These are phyloP conservation scores for Gisinianus flammeolus DNA, from an alignment of 2,888 invertebrate species.

Conservation along the genomic window DNA sequence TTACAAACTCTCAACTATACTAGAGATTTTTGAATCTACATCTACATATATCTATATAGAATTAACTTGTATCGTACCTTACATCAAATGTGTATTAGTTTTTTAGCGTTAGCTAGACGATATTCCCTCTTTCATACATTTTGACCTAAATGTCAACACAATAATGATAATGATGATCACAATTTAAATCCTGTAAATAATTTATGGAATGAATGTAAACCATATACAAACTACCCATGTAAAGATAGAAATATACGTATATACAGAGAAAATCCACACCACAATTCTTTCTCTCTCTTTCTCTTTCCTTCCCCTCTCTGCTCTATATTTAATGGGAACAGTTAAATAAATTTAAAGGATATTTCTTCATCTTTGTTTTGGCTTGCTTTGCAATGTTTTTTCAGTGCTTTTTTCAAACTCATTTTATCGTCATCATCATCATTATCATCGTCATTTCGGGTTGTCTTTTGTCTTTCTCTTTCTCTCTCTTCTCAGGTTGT, in stretches of 20 bases:
- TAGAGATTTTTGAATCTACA: neutral
- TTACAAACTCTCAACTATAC: conserved; percentile 1
- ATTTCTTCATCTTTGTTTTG: too few relatives aligned
- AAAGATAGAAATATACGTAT: neutral
- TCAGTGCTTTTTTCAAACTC: too few relatives aligned
- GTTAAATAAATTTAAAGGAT: too few relatives aligned
- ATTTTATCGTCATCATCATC: too few relatives aligned
- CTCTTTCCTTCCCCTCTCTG: too few relatives aligned
- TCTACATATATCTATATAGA: neutral
- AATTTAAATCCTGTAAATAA: conserved; percentile 3
- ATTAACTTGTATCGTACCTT: neutral
- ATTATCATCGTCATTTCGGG: too few relatives aligned
- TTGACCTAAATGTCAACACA: conserved; percentile 9
- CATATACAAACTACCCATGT: neutral
- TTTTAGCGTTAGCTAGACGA: neutral
- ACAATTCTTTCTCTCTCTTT: neutral
- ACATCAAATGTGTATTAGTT: neutral
- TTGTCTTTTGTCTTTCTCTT: too few relatives aligned
- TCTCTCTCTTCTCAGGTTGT: too few relatives aligned
- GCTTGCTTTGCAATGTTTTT: too few relatives aligned
- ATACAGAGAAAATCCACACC: neutral
- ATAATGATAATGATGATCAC: conserved; percentile 5
- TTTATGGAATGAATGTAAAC: neutral
- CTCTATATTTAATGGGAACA: too few relatives aligned
- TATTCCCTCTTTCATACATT: neutral